Conservation (phyloP, 2,113 vertebrate genomes). For the Phylloscopus whistleri region DNA sequence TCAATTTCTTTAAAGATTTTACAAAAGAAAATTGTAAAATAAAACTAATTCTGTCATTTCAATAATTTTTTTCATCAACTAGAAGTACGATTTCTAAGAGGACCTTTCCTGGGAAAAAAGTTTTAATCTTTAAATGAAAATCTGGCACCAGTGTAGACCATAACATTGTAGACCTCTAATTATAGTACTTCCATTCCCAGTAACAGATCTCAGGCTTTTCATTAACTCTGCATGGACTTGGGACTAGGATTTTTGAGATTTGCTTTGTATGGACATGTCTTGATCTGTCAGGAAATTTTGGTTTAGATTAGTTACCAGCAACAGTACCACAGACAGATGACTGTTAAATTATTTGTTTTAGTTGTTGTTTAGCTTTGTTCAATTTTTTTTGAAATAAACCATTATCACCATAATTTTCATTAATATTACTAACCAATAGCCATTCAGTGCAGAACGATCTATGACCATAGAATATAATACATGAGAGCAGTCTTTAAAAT, state of each 20-base stretch:
- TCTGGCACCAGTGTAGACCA: background rate
- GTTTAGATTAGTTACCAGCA: background rate
- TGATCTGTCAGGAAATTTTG: background rate
- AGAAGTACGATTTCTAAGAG: background rate
- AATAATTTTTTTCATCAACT: background rate
- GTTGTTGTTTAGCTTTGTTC: background rate
- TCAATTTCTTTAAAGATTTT: background rate
- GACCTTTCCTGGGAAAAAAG: background rate
- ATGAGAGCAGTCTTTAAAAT: background rate
- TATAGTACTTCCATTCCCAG: background rate
- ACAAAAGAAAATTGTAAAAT: background rate
- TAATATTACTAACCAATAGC: background rate
- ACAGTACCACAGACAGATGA: background rate
- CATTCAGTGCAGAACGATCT: background rate
- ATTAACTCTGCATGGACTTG: background rate
- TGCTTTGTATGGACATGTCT: background rate
- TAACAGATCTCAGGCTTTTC: background rate
- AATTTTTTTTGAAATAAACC: background rate
- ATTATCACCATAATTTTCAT: background rate
- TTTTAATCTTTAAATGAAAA: background rate
- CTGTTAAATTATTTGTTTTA: background rate
- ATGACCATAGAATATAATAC: background rate
- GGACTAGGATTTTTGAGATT: background rate
- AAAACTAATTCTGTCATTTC: background rate
- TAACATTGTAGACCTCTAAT: background rate